Base-by-base conservation (phyloP, 2,797 vertebrate genomes). In the Mergus octosetaceus region DNA sequence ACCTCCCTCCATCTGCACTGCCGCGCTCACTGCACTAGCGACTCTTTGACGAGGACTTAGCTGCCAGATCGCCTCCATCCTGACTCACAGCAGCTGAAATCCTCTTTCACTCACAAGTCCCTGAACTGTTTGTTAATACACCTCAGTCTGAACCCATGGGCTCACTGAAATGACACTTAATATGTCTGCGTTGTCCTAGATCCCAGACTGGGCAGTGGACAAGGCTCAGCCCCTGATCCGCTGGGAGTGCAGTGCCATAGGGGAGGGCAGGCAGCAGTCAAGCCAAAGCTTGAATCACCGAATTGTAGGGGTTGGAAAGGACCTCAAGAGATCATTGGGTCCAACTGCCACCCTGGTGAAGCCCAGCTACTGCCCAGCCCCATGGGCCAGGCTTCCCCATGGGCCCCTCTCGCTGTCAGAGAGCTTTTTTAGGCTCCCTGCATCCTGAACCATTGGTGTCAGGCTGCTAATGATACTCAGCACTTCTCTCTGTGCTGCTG, bases 1-100 rank as follows among this genome's bases (percentile, higher is more conserved):
- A 73, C 79, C 68, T 87, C 41, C 8, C 78, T 76, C 79, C 90
- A 28, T 47, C 71, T 85, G 85, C 76, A 78, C 66, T 34, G 6
- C 66, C 3, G 2, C 4, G 2, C 32, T 61, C 28, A 0, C 61
- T 4, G 45, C 1, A 0, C 75, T 43, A n/a, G 65, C 2, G 2
- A 13, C 2, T 4, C 45, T 34, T 34, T 5, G 43, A 19, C 3
- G 3, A 13, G 65, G 70, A 8, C 34, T 25, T 15, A 0, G 7
- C 70, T 92, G 89, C 82, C 77, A 83, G 78, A 68, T 75, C 5
- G 0, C 56, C 73, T 66, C 66, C 39, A 2, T 68, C 43, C 74
- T 25, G 13, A 49, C 76, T 43, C 60, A 1, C 24, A 47, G 65
- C 27, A 8, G 30, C 64, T 30, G 16, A 19, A 5, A 54, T 28